Base-by-base conservation (phyloP, 2,113 vertebrate genomes). In the Paracanthobrama guichenoti region DNA sequence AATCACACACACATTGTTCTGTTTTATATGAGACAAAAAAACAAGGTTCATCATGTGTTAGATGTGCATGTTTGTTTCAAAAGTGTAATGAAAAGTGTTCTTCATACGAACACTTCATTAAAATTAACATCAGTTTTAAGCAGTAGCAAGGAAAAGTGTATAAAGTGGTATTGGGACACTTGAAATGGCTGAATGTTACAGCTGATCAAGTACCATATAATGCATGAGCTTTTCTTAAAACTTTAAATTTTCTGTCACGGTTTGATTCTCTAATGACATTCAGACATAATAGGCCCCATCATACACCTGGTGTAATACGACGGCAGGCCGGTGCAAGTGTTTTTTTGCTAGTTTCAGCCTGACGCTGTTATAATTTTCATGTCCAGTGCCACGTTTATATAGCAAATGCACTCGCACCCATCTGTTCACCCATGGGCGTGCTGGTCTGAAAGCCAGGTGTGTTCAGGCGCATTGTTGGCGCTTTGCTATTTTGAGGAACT, bases 1-100 rank as follows among this genome's bases (percentile, higher is more conserved):
- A 79, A 79, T 79, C 57, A 64, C 57, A 64, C 22, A 48, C 79
- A 67, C 60, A 67, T 80, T 80, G 79, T 80, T 66, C 39, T 67
- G 26, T 64, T 64, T 75, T 75, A 48, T 79, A 20, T 44, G 39
- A 67, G 44, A 50, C 60, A n/a, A 46, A 73, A 16, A n/a, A 73
- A 46, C 71, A 46, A 42, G 67, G 31, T 69, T 48, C 42, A 73
- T 26, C 2, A 4, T 26, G 26, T 57, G 26, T 66, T 7, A 39
- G 24, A 57, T 60, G 28, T 53, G 24, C 57, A 12, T 20, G 39
- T 79, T 64, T 46, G 57, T 44, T 62, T 79, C 7, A 62, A 62
- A 78, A 16, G 55, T 8, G 28, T 39, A 42, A n/a, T 77, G 53
- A 42, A 55, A 55, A 78, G 20, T 24, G 31, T 20, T 59, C 53